Evolutionary conservation across 1,140 invertebrate genomes (phyloP), one percentile per base, ranked within the genome.

Genomic region (silkworm (Bombyx mori)): DNA sequence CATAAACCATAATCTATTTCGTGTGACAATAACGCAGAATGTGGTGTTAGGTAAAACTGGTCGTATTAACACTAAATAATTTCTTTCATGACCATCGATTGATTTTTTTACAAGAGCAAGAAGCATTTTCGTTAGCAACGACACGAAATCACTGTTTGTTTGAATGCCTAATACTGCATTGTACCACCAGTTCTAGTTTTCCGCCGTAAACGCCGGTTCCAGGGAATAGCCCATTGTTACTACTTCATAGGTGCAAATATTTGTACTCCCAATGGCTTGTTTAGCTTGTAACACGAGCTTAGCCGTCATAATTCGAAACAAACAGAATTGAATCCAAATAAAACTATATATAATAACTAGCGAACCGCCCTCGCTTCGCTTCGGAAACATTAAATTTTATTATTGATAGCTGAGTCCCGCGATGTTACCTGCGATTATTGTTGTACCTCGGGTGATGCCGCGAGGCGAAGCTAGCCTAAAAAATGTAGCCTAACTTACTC

Each of bases 151-250:
- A 5, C 7, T 49, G 9, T 22, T 18, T 12, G 12, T 49, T n/a
- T 12, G 48, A 49, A 9, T 12, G 48, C 9, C n/a, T 18, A 18
- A 18, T 18, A 7, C 8, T 49, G 22, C 48, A 18, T 47, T 12
- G 26, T 35, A 35, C 26, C 26, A 35, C 26, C 26, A 35, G 26
- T 35, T 35, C 26, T 35, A 35, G 26, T 47, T 49, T 22, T 56
- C 62, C 71, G 70, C 75, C 65, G 83, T 79, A 83, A 79, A 78
- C 75, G 75, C 71, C 60, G 77, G 69, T 81, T 79, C 79, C 65
- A 66, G 75, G 67, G 81, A 83, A 86, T 63, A 62, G 65, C 61
- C 82, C 74, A 86, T 86, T 86, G 82, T 86, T 77, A 63, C 58
- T 70, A 71, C 68, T 66, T 77, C 72, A 73, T 69, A 76, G 65